Evolutionary conservation across 2,113 vertebrate genomes (phyloP), one percentile per base, ranked within the genome.

Genomic region (Apistogramma diplotaenia): DNA sequence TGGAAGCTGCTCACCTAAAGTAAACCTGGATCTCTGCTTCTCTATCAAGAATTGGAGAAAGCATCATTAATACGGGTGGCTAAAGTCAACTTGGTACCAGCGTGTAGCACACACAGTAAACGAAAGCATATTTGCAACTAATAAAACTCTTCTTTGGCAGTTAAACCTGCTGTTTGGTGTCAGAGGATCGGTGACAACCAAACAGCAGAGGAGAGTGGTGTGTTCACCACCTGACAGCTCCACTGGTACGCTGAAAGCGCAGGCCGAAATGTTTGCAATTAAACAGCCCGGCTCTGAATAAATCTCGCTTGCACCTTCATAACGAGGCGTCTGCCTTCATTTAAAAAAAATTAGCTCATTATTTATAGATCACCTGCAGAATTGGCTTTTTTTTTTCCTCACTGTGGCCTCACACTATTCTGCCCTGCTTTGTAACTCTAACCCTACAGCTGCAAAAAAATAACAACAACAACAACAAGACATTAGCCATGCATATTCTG

Each of bases 371-470:
- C 40, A 49, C 40, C 62, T 67, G 46, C 62, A 67, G 40, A 67
- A 67, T 21, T 2, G 0, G 9, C 40, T 27, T 9, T 67, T 67
- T 49, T 67, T 67, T 15, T 21, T 21, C 0, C 23, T 67, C 40
- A 19, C 49, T 67, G 40, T 29, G 40, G 40, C 40, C 1, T 67
- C 23, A 49, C 62, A 67, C 7, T 49, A 67, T 27, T 67, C 23
- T 67, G 1, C 16, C 23, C 40, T 49, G 62, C 16, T 12, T 49
- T 10, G 16, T 70, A 70, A 0, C 46, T 19, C 16, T 70, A 70
- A 46, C 9, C 62, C 51, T 60, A 19, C 31, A 70, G 54, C 80
- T 40, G 31, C 8, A 53, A 55, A 49, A 49, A 18, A 18, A 1
- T 23, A 59, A n/a, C 7, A n/a, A 61, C 13, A 35, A 82, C n/a